A percentile compares a stretch with the other conserved stretches of the same genome.
Evolutionary conservation across 2,888 invertebrate species (phyloP).

Genomic region (Cataglyphis altisquamis): DNA sequence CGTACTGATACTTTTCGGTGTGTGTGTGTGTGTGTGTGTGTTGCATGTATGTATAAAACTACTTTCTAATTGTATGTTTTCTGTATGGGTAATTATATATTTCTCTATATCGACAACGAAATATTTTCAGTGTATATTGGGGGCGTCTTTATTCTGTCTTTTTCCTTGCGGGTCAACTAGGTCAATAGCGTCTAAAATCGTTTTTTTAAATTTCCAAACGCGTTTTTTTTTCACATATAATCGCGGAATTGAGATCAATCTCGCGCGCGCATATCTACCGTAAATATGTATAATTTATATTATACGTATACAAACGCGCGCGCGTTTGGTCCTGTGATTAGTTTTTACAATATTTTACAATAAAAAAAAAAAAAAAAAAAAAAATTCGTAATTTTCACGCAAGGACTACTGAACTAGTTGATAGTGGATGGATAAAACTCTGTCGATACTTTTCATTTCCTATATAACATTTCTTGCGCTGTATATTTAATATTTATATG

Average conservation of each 20-base stretch:
- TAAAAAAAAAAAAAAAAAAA: not conserved
- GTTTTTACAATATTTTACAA: conserved; percentile 40
- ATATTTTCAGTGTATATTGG: conserved; percentile 60
- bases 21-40: conserved; percentile 40
- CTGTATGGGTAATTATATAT: conserved; percentile 72
- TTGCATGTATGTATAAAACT: conserved; percentile 82
- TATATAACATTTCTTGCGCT: conserved; percentile 35
- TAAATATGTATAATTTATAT: conserved; percentile 7
- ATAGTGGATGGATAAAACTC: conserved; percentile 41
- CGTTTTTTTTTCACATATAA: not conserved
- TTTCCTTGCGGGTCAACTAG: conserved; percentile 53
- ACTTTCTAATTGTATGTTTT: conserved; percentile 76
- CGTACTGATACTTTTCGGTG: conserved; percentile 79
- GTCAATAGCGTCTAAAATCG: conserved; percentile 49
- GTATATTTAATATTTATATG: conserved; percentile 46
- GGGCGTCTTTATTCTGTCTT: conserved; percentile 51
- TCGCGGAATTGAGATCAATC: conserved; percentile 39
- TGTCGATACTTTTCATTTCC: conserved; percentile 18
- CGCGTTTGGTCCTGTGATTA: conserved; percentile 6
- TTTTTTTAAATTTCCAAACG: conserved; percentile 15
- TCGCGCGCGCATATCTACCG: not conserved
- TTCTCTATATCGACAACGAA: conserved; percentile 75
- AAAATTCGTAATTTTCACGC: conserved; percentile 35
- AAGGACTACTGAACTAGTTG: conserved; percentile 54
- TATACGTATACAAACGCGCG: not conserved